Evolutionary conservation across 1,140 invertebrate genomes (phyloP), one percentile per base, ranked within the genome.

Genomic region (Drosophila nasuta): DNA sequence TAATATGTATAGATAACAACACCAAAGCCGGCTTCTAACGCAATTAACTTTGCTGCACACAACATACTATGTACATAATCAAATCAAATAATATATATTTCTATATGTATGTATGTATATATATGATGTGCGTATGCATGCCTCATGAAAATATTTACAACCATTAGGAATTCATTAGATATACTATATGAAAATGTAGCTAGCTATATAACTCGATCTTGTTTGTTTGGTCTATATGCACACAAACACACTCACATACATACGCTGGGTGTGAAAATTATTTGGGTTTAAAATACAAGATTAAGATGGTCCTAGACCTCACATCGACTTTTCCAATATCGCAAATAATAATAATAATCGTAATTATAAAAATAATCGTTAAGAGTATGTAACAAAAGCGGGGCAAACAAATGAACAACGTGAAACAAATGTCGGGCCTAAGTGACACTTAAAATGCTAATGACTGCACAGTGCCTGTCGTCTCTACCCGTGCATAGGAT

Each of bases 361-460:
- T 60, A 57, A 49, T 51, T 35, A 48, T 20, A 71, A 60, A 58
- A 25, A 71, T 52, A 54, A 63, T 64, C 56, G 46, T 43, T 59
- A 20, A 57, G 66, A 64, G 46, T 69, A 62, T 69, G 41, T 62
- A 69, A 74, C 56, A 68, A 60, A 69, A 38, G 35, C 7, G 30
- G 30, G 30, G 30, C 5, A 33, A 33, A 33, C 5, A 33, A 33
- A 33, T 5, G 30, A 33, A 33, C 20, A 25, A 25, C 20, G 30
- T 43, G 33, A 71, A 68, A 63, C 58, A 73, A 67, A 66, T 56
- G 28, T 66, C 59, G 60, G 49, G 67, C 68, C 43, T 51, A 69
- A 66, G 56, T 83, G 68, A 63, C 85, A 49, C 81, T 89, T 88
- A 83, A 57, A 89, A 89, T 78, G 70, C 85, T 88, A 88, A 79